These are phyloP conservation scores for Shinisaurus crocodilurus DNA, from an alignment of 2,113 vertebrate genomes.

Conservation along the genomic window DNA sequence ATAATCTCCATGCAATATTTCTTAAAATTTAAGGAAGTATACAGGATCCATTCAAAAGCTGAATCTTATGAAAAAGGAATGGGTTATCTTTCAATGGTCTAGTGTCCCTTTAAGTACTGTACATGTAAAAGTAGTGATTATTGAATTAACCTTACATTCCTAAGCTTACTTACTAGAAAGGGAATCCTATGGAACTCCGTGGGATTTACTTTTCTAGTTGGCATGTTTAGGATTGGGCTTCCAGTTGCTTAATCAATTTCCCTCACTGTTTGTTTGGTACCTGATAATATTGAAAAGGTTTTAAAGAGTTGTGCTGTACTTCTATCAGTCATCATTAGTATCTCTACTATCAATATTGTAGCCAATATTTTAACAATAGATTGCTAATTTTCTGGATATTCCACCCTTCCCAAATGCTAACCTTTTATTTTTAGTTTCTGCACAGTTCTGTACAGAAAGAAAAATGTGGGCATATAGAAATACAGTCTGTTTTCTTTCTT, in stretches of 20 bases:
- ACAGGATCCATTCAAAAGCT: neutral
- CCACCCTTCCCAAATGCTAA: slow-evolving; percentile 9
- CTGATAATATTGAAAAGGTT: slow-evolving; percentile 35
- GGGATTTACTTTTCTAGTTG: neutral
- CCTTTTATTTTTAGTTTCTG: slow-evolving; percentile 31
- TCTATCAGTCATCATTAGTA: slow-evolving; percentile 37
- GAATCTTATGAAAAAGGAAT: neutral
- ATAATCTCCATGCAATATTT: neutral
- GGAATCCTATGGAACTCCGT: neutral
- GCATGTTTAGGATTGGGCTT: neutral
- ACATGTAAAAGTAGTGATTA: slow-evolving; percentile 45
- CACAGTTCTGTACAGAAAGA: neutral
- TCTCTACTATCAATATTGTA: slow-evolving; percentile 32
- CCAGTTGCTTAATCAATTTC: slow-evolving; percentile 53
- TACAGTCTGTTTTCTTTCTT: neutral
- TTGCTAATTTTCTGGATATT: neutral
- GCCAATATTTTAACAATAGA: neutral
- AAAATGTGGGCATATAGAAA: neutral
- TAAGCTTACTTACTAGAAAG: slow-evolving; percentile 3
- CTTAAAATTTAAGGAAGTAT: neutral
- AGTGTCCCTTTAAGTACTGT: slow-evolving; percentile 71
- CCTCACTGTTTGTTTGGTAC: slow-evolving; percentile 38
- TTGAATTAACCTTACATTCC: slow-evolving; percentile 8
- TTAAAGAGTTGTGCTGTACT: slow-evolving; percentile 46
- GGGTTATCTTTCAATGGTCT: slow-evolving; percentile 52